phyloP scores from a whole-genome alignment of 2,888 invertebrate genomes.

The Falcaria lacertinaria region DNA sequence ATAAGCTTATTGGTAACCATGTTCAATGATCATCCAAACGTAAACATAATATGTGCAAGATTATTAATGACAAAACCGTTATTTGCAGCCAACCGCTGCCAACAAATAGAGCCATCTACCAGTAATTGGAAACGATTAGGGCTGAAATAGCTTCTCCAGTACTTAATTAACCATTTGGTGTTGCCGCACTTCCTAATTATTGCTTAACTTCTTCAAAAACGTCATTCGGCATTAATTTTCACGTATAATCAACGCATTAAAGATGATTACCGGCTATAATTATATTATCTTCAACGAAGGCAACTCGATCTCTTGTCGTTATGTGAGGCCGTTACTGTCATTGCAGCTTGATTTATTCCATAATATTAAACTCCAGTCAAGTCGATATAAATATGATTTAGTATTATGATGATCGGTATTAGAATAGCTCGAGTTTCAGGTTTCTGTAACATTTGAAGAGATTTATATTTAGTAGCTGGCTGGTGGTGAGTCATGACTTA shows the following conservation, averaged over 20 bases:
- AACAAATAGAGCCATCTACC: slow-evolving; percentile 11
- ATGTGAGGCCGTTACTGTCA: neutral
- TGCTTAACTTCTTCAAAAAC: neutral
- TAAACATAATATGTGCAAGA: slow-evolving; percentile 1
- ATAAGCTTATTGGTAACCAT: slow-evolving; percentile 1
- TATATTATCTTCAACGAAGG: neutral
- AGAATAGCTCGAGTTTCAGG: neutral
- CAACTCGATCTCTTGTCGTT: neutral
- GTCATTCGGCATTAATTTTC: neutral
- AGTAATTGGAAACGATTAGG: slow-evolving; percentile 26
- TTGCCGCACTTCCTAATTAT: neutral
- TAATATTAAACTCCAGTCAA: neutral
- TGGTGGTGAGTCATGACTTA: too few relatives aligned
- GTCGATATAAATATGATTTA: neutral
- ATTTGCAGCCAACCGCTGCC: slow-evolving; percentile 2
- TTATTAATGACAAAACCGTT: slow-evolving; percentile 4
- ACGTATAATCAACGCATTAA: neutral
- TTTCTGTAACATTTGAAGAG: neutral
- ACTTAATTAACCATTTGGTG: slow-evolving; percentile 7
- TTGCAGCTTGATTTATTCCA: neutral
- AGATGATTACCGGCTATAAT: neutral
- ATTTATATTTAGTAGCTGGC: too few relatives aligned
- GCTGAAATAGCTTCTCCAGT: slow-evolving; percentile 10
- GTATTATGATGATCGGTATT: neutral
- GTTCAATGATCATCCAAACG: neutral